A percentile compares a stretch with the other conserved stretches of the same genome.
phyloP scores from a whole-genome alignment of 53 echinoderm and acorn worm species.

The Holothuria leucospilota region DNA sequence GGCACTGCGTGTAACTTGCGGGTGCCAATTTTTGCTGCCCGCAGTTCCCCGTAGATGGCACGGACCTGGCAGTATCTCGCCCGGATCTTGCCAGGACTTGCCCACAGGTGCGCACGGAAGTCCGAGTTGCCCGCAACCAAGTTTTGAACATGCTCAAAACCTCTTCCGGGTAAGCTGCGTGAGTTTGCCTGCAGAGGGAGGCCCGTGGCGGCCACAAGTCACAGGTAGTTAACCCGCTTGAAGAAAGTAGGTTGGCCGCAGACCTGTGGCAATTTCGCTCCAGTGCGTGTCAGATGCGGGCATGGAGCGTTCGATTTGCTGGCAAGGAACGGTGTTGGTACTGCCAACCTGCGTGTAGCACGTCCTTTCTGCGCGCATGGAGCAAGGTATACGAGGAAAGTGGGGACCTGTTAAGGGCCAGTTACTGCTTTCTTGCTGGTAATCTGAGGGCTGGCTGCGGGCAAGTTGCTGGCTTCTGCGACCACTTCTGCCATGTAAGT shows the following conservation, averaged over 20 bases:
- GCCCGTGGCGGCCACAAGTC: too few species aligned
- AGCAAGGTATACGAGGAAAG: not conserved
- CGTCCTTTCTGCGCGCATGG: not conserved
- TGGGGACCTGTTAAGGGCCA: not conserved
- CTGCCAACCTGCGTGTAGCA: not conserved
- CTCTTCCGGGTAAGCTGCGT: not conserved
- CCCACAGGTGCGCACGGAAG: conserved; percentile 31
- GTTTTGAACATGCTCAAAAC: conserved; percentile 36
- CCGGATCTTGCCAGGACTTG: not conserved
- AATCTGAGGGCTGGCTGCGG: conserved; percentile 14
- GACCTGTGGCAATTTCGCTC: not conserved
- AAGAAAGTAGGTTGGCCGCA: not conserved
- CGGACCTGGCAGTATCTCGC: conserved; percentile 21
- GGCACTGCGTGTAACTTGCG: too few species aligned
- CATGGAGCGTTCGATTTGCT: not conserved
- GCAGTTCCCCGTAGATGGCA: not conserved
- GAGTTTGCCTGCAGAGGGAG: too few species aligned
- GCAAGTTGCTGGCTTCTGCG: not conserved
- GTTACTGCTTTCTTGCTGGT: not conserved
- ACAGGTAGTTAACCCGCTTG: not conserved
- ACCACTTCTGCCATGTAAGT: too few species aligned
- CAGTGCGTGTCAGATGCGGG: not conserved
- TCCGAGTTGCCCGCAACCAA: conserved; percentile 20
- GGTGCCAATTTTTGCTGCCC: too few species aligned
- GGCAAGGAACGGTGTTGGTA: conserved; percentile 22